Conservation (phyloP, 2,797 vertebrate genomes). For the Tenualosa ilisha region DNA sequence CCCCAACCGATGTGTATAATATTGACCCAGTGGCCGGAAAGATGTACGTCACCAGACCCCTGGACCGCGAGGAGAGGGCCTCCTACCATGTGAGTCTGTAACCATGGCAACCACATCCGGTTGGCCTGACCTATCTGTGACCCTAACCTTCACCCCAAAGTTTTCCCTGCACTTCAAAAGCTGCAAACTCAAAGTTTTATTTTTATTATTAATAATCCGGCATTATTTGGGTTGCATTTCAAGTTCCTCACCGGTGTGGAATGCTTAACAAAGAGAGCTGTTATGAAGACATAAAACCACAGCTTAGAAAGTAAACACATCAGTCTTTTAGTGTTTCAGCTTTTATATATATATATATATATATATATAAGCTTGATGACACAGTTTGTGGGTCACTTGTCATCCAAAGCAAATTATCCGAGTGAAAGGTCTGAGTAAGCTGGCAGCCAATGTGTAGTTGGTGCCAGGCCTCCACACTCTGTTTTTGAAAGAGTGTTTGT, state of each 20-base stretch:
- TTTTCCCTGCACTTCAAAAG: neutral
- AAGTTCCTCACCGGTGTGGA: neutral
- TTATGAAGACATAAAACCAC: neutral
- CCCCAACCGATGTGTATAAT: constrained; percentile 93
- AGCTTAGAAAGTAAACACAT: neutral
- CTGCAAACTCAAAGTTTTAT: neutral
- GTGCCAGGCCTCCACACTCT: neutral
- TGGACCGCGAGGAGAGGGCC: constrained; percentile 94
- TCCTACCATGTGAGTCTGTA: constrained; percentile 89
- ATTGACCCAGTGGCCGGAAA: constrained; percentile 95
- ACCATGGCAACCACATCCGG: neutral
- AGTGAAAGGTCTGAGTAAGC: constrained; percentile 11
- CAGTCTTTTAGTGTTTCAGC: neutral
- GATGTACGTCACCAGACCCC: constrained; percentile 94
- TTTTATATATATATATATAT: too few species aligned
- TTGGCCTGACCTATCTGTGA: neutral
- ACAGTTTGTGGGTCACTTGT: neutral
- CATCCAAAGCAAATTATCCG: neutral
- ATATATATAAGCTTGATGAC: neutral
- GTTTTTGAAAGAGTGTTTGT: neutral
- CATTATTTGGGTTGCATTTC: neutral
- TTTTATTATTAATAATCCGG: neutral
- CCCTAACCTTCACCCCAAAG: neutral
- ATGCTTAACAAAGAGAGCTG: neutral
- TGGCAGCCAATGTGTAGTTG: neutral